Percentiles rank a stretch among this genome's conserved stretches.
Evolutionary conservation across 1,140 invertebrate species (phyloP).

Genomic region (Drosophila tani): DNA sequence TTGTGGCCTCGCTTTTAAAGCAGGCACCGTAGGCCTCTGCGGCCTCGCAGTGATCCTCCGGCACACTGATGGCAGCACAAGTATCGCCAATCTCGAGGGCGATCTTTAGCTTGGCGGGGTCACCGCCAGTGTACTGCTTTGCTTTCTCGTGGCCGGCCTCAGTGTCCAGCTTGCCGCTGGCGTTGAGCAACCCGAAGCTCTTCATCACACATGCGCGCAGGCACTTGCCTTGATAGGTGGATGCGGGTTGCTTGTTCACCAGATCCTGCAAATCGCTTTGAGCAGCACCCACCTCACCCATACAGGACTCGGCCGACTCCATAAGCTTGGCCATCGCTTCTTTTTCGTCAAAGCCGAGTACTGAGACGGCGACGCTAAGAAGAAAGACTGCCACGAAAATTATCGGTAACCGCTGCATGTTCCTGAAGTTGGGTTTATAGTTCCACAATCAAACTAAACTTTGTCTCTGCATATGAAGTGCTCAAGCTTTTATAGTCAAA

Average conservation of each 20-base stretch:
- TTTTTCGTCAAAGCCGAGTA: conserved; percentile 58
- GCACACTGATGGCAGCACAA: conserved; percentile 55
- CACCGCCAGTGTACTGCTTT: conserved; percentile 58
- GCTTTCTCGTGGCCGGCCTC: conserved; percentile 56
- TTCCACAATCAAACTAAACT: conserved; percentile 33
- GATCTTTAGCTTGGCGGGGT: conserved; percentile 63
- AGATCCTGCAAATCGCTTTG: conserved; percentile 51
- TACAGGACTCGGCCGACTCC: conserved; percentile 46
- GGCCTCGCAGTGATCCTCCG: conserved; percentile 67
- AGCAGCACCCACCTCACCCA: conserved; percentile 48
- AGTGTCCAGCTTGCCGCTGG: conserved; percentile 57
- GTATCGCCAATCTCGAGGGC: conserved; percentile 63
- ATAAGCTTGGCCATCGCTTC: conserved; percentile 59
- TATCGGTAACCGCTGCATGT: conserved; percentile 41
- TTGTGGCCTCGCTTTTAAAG: conserved; percentile 44
- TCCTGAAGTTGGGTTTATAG: conserved; percentile 23
- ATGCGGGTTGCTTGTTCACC: conserved; percentile 48
- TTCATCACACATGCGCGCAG: conserved; percentile 73
- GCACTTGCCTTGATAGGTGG: conserved; percentile 59
- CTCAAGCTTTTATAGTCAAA: conserved; percentile 27
- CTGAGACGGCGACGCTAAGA: conserved; percentile 32
- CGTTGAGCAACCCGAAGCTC: conserved; percentile 39
- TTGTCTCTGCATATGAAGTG: not conserved
- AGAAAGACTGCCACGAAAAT: conserved; percentile 30
- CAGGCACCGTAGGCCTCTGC: conserved; percentile 59